phyloP scores from a whole-genome alignment of 2,113 vertebrate species.

The human (Homo sapiens) region DNA sequence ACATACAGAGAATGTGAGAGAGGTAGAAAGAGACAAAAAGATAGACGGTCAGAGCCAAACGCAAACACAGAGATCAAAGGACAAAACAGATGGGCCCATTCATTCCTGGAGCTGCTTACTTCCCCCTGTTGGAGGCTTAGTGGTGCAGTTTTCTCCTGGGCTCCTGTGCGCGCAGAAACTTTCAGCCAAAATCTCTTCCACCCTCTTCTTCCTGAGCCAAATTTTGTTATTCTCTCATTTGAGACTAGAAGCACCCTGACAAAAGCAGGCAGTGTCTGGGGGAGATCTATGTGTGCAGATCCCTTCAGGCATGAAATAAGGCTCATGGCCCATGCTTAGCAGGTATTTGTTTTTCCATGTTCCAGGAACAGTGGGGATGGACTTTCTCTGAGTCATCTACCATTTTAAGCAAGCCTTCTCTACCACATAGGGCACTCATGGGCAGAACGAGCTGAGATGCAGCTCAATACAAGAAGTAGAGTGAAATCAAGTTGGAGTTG shows the following conservation, averaged over 20 bases:
- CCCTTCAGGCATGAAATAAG: not conserved
- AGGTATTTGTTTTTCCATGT: not conserved
- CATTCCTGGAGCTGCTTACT: not conserved
- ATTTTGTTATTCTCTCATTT: not conserved
- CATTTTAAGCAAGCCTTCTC: not conserved
- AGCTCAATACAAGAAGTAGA: not conserved
- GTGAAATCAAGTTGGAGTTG: not conserved
- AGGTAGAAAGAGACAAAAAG: not conserved
- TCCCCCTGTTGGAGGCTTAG: not conserved
- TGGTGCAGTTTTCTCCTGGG: not conserved
- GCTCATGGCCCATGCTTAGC: not conserved
- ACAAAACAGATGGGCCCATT: not conserved
- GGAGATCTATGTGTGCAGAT: not conserved
- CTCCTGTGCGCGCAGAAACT: accelerated
- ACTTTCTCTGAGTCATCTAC: not conserved
- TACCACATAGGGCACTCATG: accelerated
- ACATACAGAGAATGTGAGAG: not conserved
- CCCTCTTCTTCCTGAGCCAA: not conserved
- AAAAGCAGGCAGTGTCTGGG: not conserved
- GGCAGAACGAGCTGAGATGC: not conserved
- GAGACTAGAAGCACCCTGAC: not conserved
- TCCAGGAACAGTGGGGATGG: not conserved
- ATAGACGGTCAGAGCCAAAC: not conserved
- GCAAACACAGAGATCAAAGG: not conserved
- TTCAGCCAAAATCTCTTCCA: not conserved